Conservation (phyloP, 2,113 vertebrate species). For the Eleginops maclovinus region DNA sequence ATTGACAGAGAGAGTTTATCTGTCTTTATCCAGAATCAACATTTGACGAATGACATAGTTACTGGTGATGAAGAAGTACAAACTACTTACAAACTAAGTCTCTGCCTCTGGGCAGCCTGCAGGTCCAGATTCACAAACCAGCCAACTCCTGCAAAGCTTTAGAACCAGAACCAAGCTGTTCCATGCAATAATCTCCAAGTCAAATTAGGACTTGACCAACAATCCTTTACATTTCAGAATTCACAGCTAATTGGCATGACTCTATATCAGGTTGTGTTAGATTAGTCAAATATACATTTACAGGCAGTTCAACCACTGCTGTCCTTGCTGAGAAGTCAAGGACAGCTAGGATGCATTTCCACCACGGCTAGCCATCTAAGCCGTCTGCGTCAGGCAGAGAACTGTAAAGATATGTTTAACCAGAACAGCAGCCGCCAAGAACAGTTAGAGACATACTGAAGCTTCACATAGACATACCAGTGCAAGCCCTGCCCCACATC, state of each 20-base stretch:
- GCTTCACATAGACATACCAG: conserved; percentile 54
- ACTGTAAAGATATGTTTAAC: conserved; percentile 79
- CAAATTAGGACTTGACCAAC: too few relatives aligned
- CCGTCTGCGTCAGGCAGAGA: conserved; percentile 57
- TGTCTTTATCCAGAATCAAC: too few relatives aligned
- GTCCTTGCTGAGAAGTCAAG: conserved; percentile 57
- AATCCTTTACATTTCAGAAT: too few relatives aligned
- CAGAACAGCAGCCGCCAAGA: conserved; percentile 44
- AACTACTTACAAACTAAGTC: too few relatives aligned
- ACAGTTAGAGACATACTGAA: conserved; percentile 50
- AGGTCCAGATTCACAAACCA: too few relatives aligned
- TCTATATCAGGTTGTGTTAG: conserved; percentile 5
- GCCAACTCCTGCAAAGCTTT: too few relatives aligned
- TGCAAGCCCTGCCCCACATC: conserved; percentile 19
- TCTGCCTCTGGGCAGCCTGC: too few relatives aligned
- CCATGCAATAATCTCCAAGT: too few relatives aligned
- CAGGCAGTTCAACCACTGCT: conserved; percentile 1
- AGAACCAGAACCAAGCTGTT: too few relatives aligned
- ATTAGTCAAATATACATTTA: conserved; percentile 17
- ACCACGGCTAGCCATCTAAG: conserved; percentile 43
- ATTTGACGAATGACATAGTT: too few relatives aligned
- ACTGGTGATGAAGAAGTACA: too few relatives aligned
- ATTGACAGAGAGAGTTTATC: too few relatives aligned
- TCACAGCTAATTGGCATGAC: background rate
- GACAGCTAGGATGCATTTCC: conserved; percentile 60